These are phyloP conservation scores for Hyposoter dolosus DNA, from an alignment of 2,888 invertebrate genomes.

Conservation along the genomic window DNA sequence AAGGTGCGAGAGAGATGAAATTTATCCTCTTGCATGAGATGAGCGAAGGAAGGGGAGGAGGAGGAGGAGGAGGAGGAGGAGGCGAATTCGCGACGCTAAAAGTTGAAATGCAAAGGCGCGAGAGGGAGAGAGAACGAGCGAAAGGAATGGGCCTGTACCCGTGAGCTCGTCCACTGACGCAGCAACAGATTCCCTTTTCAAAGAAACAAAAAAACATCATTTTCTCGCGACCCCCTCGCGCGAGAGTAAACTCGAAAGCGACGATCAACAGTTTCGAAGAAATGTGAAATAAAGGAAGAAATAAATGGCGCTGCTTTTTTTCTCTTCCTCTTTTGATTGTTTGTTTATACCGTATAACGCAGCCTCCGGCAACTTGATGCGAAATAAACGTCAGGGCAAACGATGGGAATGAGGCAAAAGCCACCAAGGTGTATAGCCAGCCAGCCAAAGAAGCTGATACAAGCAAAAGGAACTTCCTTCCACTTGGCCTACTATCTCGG, in stretches of 20 bases:
- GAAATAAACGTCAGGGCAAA: conserved; percentile 58
- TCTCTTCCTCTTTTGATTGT: conserved; percentile 21
- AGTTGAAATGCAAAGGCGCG: conserved; percentile 41
- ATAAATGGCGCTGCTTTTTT: conserved; percentile 8
- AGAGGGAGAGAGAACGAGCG: conserved; percentile 34
- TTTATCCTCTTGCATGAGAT: conserved; percentile 41
- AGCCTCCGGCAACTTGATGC: conserved; percentile 40
- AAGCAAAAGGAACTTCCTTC: conserved; percentile 79
- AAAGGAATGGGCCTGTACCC: conserved; percentile 50
- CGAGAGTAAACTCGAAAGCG: conserved; percentile 20
- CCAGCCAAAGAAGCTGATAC: conserved; percentile 38
- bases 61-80: conserved; percentile 10
- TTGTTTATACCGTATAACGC: conserved; percentile 33
- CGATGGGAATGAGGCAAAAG: conserved; percentile 50
- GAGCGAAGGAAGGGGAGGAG: not conserved
- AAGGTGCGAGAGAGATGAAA: conserved; percentile 53
- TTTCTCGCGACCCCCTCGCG: conserved; percentile 60
- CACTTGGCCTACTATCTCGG: conserved; percentile 84
- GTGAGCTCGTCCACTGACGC: conserved; percentile 74
- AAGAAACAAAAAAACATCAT: conserved; percentile 49
- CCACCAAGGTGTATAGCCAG: conserved; percentile 40
- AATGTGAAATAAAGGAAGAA: conserved; percentile 52
- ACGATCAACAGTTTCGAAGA: conserved; percentile 42
- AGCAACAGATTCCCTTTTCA: conserved; percentile 78
- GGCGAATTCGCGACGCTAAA: conserved; percentile 50